Evolutionary conservation across 2,797 vertebrate genomes (phyloP).

Genomic region (Paguma larvata): DNA sequence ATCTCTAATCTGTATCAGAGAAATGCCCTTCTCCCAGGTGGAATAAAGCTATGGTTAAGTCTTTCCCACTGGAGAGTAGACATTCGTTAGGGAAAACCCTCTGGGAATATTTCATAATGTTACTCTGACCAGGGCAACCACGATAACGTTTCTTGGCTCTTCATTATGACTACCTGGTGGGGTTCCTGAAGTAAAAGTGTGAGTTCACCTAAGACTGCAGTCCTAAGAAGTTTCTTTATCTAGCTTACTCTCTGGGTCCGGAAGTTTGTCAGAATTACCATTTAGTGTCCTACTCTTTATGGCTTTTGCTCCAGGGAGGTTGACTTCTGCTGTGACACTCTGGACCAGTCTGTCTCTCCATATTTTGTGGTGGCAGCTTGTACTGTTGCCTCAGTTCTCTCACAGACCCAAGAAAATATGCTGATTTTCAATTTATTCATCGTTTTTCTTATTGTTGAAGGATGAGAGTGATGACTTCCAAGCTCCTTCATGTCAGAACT

Average conservation of each 20-base stretch:
- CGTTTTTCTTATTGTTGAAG: neutral
- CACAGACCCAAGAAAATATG: neutral
- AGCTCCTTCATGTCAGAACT: neutral
- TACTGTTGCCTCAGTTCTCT: neutral
- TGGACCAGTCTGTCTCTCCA: neutral
- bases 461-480: neutral
- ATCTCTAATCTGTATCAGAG: neutral
- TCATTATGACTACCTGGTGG: neutral
- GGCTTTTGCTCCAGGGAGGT: neutral
- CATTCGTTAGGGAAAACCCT: neutral
- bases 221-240: neutral
- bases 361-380: neutral
- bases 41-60: neutral
- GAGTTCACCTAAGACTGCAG: neutral
- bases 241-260: neutral
- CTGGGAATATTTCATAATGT: neutral
- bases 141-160: neutral
- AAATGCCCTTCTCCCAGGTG: neutral
- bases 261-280: neutral
- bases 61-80: neutral
- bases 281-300: neutral
- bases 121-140: neutral
- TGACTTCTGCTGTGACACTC: neutral
- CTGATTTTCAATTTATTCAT: neutral
- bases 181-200: neutral